phyloP scores from a whole-genome alignment of 2,113 vertebrate species.

The Hypocryptadius cinnamomeus region DNA sequence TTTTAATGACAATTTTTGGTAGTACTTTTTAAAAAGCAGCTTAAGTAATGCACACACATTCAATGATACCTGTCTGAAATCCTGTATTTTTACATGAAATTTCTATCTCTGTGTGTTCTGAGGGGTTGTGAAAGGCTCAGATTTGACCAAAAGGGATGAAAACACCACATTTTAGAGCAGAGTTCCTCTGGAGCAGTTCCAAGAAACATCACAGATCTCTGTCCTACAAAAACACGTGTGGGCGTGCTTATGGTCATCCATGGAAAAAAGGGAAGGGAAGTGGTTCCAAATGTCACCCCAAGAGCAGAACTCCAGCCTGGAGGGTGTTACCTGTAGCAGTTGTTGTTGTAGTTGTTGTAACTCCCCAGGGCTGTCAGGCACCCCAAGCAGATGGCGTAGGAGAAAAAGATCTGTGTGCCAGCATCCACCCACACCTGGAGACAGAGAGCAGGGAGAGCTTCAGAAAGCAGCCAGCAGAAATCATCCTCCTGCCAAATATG shows the following conservation, averaged over 20 bases:
- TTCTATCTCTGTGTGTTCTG: neutral
- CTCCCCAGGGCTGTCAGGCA: constrained; percentile 96
- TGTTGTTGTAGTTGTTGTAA: constrained; percentile 96
- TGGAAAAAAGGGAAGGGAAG: neutral
- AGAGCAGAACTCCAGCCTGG: fast-evolving
- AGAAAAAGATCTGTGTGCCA: constrained; percentile 98
- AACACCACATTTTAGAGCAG: neutral
- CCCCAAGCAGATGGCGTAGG: constrained; percentile 95
- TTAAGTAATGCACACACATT: neutral
- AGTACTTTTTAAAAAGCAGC: neutral
- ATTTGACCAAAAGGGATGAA: neutral
- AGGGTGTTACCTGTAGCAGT: constrained; percentile 90
- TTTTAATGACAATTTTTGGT: neutral
- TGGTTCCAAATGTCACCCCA: fast-evolving
- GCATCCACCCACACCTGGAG: constrained; percentile 96
- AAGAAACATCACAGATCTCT: neutral
- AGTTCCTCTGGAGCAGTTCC: neutral
- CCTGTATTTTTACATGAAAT: neutral
- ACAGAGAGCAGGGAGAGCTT: neutral
- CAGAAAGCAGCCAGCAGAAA: neutral
- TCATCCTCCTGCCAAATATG: neutral
- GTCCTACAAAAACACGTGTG: neutral
- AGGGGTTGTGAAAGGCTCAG: neutral
- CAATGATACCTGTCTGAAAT: neutral
- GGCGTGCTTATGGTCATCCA: neutral